These are phyloP conservation scores for Ophioninae sp. DNA, from an alignment of 2,888 invertebrate genomes.

Conservation along the genomic window DNA sequence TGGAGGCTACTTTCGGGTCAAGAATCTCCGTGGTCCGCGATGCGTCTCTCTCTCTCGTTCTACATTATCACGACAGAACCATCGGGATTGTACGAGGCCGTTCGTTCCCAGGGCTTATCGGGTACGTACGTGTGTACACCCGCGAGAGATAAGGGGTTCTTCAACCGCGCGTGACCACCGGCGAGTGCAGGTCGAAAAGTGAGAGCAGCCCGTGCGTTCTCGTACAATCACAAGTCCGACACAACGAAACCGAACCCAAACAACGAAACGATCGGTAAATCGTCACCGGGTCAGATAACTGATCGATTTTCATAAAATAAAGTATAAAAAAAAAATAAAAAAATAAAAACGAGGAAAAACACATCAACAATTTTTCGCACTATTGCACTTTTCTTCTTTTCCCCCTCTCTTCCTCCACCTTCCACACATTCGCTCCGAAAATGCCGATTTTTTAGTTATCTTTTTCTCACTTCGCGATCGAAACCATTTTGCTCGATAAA, in stretches of 20 bases:
- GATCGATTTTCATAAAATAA: background rate
- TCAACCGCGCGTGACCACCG: constrained; percentile 44
- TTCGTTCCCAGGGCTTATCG: constrained; percentile 46
- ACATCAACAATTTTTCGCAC: background rate
- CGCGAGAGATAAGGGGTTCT: constrained; percentile 59
- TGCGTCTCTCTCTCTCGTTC: background rate
- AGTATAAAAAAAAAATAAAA: no score
- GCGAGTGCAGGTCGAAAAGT: background rate
- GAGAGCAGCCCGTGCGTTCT: background rate
- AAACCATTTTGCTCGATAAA: no score
- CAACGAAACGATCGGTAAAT: background rate
- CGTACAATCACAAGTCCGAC: constrained; percentile 17
- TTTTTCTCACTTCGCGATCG: no score
- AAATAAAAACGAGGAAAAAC: background rate
- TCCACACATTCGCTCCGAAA: no score
- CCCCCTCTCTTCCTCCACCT: no score
- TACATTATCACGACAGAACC: constrained; percentile 52
- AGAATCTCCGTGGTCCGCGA: constrained; percentile 25
- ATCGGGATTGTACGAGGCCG: constrained; percentile 44
- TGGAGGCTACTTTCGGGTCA: constrained; percentile 18
- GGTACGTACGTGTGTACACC: constrained; percentile 32
- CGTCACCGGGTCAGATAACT: background rate
- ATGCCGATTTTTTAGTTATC: no score
- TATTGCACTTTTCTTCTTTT: no score
- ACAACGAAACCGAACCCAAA: background rate